Evolutionary conservation across 1,140 invertebrate genomes (phyloP).

Genomic region (Heliconius himera): DNA sequence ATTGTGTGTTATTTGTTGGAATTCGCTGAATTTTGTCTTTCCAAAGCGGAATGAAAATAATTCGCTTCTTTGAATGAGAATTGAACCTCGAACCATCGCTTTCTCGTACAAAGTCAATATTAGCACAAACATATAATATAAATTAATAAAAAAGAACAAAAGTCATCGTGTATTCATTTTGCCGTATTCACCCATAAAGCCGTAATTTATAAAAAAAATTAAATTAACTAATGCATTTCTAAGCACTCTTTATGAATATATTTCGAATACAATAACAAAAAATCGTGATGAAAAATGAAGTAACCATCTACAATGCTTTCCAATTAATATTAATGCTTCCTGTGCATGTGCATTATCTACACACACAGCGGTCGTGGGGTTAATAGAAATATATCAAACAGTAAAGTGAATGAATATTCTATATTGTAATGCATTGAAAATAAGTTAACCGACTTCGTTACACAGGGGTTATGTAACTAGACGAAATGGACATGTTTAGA

Average conservation of each 20-base stretch:
- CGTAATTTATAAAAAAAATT: neutral
- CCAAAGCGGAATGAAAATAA: too few relatives aligned
- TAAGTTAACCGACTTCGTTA: neutral
- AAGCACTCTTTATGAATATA: conserved; percentile 13
- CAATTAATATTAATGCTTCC: conserved; percentile 53
- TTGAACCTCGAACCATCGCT: too few relatives aligned
- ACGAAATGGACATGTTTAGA: neutral
- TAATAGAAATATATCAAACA: conserved; percentile 18
- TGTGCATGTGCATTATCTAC: conserved; percentile 32
- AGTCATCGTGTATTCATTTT: too few relatives aligned
- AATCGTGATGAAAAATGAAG: conserved; percentile 31
- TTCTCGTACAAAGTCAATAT: too few relatives aligned
- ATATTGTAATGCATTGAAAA: neutral
- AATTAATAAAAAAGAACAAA: neutral
- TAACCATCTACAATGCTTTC: conserved; percentile 44
- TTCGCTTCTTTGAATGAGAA: too few relatives aligned
- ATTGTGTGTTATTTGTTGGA: too few relatives aligned
- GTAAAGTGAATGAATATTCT: conserved; percentile 3
- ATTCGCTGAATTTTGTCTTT: neutral
- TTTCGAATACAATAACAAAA: conserved; percentile 33
- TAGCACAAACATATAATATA: too few relatives aligned
- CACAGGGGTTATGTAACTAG: neutral
- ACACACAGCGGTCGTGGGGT: conserved; percentile 9
- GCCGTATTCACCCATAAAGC: neutral
- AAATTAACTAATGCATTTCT: neutral